phyloP scores from a whole-genome alignment of 2,113 vertebrate genomes.

The Chloropsis cyanopogon region DNA sequence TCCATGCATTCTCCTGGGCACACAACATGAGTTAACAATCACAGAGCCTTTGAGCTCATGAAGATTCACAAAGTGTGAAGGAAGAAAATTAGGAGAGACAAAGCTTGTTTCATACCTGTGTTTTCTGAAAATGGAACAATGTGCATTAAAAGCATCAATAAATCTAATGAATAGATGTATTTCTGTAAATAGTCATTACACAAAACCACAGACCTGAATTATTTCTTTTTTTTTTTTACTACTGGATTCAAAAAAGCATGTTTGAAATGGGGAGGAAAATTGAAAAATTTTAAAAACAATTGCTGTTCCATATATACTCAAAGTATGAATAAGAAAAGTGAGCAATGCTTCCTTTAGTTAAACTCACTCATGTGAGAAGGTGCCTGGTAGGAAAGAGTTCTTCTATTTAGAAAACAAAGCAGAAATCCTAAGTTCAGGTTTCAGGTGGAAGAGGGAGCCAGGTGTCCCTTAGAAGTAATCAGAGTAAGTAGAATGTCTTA shows the following conservation, averaged over 20 bases:
- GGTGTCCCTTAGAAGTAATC: not conserved
- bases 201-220: not conserved
- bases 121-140: not conserved
- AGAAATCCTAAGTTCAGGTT: not conserved
- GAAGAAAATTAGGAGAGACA: not conserved
- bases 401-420: not conserved
- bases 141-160: not conserved
- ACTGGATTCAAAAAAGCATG: not conserved
- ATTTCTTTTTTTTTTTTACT: not conserved
- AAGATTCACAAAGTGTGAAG: not conserved
- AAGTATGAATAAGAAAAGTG: not conserved
- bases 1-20: not conserved
- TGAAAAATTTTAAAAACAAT: not conserved
- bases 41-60: not conserved
- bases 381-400: not conserved
- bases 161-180: not conserved
- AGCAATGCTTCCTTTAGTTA: not conserved
- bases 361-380: not conserved
- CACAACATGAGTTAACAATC: not conserved
- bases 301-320: not conserved
- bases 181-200: not conserved
- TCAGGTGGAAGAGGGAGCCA: not conserved
- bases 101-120: not conserved
- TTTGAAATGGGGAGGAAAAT: not conserved
- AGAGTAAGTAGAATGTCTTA: not conserved